phyloP scores from a whole-genome alignment of 2,113 vertebrate species.

The Marmota monax region DNA sequence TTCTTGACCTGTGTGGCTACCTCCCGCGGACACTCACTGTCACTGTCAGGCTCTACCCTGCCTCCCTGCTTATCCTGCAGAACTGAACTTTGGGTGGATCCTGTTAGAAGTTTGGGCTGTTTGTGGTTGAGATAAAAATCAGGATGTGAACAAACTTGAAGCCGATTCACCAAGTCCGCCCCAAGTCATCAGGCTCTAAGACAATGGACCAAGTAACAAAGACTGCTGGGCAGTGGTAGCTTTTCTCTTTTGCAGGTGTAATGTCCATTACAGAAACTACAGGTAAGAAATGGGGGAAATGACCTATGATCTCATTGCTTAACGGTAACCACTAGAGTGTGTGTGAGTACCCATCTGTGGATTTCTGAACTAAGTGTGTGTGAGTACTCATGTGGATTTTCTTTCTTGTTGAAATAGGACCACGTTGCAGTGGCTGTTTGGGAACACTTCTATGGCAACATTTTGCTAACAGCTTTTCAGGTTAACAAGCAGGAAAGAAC shows the following conservation, averaged over 20 bases:
- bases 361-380: slow-evolving; percentile 1
- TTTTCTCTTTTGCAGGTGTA: not conserved
- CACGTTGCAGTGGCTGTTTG: not conserved
- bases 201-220: rapidly evolving
- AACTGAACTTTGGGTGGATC: not conserved
- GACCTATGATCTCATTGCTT: not conserved
- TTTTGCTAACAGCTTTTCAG: not conserved
- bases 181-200: not conserved
- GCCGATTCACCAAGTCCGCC: rapidly evolving
- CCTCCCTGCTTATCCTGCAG: not conserved
- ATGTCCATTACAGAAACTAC: not conserved
- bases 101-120: not conserved
- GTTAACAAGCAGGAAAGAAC: not conserved
- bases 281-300: not conserved
- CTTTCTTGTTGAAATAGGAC: not conserved
- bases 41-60: rapidly evolving
- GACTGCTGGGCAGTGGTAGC: rapidly evolving
- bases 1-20: not conserved
- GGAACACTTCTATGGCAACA: not conserved
- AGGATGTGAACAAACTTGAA: not conserved
- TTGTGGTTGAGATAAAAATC: not conserved
- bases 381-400: not conserved
- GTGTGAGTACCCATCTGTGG: not conserved
- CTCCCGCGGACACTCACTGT: not conserved
- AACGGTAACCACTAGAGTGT: slow-evolving; percentile 17